These are phyloP conservation scores for Myopa tessellatipennis DNA, from an alignment of 2,888 invertebrate genomes.

Conservation along the genomic window DNA sequence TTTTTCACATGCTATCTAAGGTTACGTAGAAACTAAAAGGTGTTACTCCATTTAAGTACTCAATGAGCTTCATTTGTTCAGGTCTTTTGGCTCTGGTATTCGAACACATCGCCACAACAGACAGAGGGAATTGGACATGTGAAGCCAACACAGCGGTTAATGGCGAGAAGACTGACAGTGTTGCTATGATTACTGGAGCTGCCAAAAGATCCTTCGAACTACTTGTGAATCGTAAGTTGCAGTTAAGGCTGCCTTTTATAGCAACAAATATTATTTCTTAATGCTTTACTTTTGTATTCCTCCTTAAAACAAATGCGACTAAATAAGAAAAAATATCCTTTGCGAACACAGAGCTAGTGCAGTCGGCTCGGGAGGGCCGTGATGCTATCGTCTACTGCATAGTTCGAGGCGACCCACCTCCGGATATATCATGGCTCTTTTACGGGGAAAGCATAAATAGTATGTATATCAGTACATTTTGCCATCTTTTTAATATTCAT, in stretches of 20 bases:
- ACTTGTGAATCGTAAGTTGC: slow-evolving; percentile 68
- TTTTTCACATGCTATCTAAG: no score
- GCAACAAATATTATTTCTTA: neutral
- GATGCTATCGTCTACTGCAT: slow-evolving; percentile 68
- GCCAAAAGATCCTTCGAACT: slow-evolving; percentile 65
- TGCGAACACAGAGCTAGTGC: slow-evolving; percentile 70
- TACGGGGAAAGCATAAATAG: slow-evolving; percentile 67
- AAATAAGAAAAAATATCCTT: slow-evolving; percentile 71
- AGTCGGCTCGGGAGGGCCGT: slow-evolving; percentile 70
- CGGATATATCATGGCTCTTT: slow-evolving; percentile 68
- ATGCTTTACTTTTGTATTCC: slow-evolving; percentile 23
- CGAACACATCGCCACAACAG: slow-evolving; percentile 68
- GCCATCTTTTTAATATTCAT: no score
- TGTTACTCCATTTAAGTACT: neutral
- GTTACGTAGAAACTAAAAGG: neutral
- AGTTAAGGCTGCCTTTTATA: slow-evolving; percentile 22
- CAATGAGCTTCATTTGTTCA: slow-evolving; percentile 38
- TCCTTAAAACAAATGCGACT: neutral
- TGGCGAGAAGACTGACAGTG: slow-evolving; percentile 47
- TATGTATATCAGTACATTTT: slow-evolving; percentile 50
- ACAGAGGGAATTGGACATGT: slow-evolving; percentile 70
- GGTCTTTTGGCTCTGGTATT: slow-evolving; percentile 69
- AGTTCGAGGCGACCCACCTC: slow-evolving; percentile 68
- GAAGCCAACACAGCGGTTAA: slow-evolving; percentile 54
- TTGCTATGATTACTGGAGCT: slow-evolving; percentile 55